These are phyloP conservation scores for Semnornis frantzii DNA, from an alignment of 2,113 vertebrate species.

Conservation along the genomic window DNA sequence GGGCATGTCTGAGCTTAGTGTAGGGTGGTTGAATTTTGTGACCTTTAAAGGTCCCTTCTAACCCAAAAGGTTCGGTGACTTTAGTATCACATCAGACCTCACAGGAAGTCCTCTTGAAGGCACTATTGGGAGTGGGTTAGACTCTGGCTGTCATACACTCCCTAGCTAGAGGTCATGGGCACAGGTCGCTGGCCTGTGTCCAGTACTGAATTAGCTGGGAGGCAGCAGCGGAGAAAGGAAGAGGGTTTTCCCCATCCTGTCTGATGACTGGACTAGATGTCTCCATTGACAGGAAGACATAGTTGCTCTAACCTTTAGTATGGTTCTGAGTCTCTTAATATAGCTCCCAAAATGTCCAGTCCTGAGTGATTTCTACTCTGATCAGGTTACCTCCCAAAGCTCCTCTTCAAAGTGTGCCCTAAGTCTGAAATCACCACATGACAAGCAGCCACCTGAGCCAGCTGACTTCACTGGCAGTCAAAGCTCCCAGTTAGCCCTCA, in stretches of 20 bases:
- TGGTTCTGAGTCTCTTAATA: constrained; percentile 13
- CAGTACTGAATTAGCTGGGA: neutral
- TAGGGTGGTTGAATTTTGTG: no score
- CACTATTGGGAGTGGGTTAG: neutral
- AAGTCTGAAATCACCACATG: neutral
- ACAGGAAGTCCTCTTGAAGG: neutral
- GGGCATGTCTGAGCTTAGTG: no score
- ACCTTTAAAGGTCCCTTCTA: no score
- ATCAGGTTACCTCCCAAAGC: constrained; percentile 21
- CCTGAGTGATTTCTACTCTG: neutral
- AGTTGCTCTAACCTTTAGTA: neutral
- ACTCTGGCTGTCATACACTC: neutral
- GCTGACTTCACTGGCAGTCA: neutral
- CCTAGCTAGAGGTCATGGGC: neutral
- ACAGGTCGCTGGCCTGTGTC: neutral
- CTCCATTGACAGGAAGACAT: neutral
- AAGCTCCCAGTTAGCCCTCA: neutral
- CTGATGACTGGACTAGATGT: neutral
- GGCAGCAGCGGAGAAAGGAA: neutral
- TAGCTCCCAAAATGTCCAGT: neutral
- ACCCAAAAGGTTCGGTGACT: no score
- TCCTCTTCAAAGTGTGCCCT: neutral
- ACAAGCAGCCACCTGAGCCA: neutral
- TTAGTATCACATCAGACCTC: neutral
- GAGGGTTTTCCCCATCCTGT: neutral